phyloP scores from a whole-genome alignment of 37 sponge, comb jelly and placozoan species.

The Hormiphora californensis region DNA sequence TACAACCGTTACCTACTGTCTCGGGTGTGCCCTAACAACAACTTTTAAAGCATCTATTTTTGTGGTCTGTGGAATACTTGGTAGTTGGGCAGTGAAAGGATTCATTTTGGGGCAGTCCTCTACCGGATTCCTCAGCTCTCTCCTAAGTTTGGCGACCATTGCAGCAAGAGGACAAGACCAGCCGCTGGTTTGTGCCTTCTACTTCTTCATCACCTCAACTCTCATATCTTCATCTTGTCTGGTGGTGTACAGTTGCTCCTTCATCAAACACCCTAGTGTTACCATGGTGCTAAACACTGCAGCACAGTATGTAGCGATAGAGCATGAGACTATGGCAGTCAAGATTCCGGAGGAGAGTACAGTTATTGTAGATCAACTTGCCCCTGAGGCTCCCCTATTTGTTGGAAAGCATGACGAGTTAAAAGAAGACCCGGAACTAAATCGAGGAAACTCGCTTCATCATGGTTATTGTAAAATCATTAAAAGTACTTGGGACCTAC shows the following conservation, averaged over 20 bases:
- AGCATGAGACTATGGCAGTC: too few relatives aligned
- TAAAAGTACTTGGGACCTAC: too few relatives aligned
- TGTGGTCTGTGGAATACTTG: not conserved
- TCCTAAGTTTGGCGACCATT: not conserved
- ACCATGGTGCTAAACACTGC: too few relatives aligned
- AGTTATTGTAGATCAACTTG: too few relatives aligned
- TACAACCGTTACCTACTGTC: not conserved
- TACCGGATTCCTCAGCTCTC: not conserved
- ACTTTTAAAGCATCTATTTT: not conserved
- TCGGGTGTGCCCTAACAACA: not conserved
- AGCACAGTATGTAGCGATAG: too few relatives aligned
- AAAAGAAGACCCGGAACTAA: too few relatives aligned
- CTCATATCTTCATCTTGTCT: not conserved
- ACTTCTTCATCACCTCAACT: not conserved
- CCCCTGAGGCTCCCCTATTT: too few relatives aligned
- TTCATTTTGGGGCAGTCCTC: not conserved
- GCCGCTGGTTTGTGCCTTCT: not conserved
- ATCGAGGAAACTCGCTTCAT: too few relatives aligned
- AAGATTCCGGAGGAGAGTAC: too few relatives aligned
- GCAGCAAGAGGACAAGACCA: not conserved
- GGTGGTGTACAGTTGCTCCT: not conserved
- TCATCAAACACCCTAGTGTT: not conserved
- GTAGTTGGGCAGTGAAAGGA: not conserved
- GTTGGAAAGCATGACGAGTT: too few relatives aligned
- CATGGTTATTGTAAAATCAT: too few relatives aligned